Conservation (phyloP, 2,113 vertebrate genomes). For the Galeopterus variegatus region DNA sequence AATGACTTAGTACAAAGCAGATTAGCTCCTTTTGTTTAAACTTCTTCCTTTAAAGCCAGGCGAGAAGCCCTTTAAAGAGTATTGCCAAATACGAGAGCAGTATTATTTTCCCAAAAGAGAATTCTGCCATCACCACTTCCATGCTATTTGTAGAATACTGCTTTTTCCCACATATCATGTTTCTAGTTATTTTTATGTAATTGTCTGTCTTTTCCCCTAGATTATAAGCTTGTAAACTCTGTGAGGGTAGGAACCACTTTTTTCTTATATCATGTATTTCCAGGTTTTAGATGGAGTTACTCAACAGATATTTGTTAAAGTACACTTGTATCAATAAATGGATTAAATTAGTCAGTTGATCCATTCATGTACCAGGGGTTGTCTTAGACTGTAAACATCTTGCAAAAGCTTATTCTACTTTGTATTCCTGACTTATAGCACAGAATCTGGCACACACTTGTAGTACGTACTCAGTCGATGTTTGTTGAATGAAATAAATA, state of each 20-base stretch:
- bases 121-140: background rate
- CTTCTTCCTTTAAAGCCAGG: background rate
- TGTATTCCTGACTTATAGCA: conserved; percentile 3
- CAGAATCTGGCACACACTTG: background rate
- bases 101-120: conserved; percentile 4
- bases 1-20: background rate
- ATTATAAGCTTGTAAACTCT: background rate
- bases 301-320: background rate
- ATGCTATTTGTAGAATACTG: background rate
- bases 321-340: background rate
- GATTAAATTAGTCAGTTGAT: background rate
- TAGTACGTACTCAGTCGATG: background rate
- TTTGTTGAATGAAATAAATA: background rate
- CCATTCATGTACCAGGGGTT: background rate
- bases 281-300: background rate
- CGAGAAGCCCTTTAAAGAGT: background rate
- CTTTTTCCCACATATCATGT: background rate
- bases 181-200: background rate
- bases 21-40: background rate
- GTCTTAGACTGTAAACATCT: background rate
- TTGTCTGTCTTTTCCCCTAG: conserved; percentile 30
- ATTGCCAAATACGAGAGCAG: background rate
- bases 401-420: background rate
- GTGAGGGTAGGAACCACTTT: background rate
- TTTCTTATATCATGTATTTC: background rate